Conservation (phyloP, 1,140 invertebrate species). For the Drosophila nannoptera region DNA sequence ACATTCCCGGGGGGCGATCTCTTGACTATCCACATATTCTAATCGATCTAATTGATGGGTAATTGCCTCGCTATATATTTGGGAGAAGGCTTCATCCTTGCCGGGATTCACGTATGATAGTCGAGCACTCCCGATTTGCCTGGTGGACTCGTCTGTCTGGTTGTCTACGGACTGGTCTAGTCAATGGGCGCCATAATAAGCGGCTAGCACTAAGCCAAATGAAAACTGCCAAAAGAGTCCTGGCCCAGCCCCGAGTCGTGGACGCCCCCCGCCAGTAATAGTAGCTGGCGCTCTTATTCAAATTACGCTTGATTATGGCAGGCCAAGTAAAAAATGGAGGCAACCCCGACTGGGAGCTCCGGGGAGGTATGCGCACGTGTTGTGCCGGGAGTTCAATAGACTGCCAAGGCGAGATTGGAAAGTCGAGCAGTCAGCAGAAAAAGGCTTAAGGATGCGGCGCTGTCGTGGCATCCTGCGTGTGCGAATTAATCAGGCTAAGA, state of each 20-base stretch:
- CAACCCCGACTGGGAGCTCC: neutral
- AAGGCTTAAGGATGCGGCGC: slow-evolving; percentile 63
- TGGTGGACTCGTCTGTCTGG: neutral
- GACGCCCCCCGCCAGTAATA: neutral
- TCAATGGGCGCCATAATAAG: slow-evolving; percentile 51
- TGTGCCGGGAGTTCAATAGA: slow-evolving; percentile 59
- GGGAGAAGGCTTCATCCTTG: too few relatives aligned
- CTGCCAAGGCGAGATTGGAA: slow-evolving; percentile 57
- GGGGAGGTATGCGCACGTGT: slow-evolving; percentile 29
- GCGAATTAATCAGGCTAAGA: slow-evolving; percentile 72
- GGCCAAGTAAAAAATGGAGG: slow-evolving; percentile 35
- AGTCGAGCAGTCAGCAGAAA: slow-evolving; percentile 71
- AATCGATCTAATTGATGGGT: too few relatives aligned
- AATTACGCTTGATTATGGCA: slow-evolving; percentile 73
- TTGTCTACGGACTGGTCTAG: slow-evolving; percentile 18
- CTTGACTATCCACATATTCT: too few relatives aligned
- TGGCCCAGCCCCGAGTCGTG: neutral
- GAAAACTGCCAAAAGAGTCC: slow-evolving; percentile 46
- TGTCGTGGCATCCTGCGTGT: slow-evolving; percentile 61
- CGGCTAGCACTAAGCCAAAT: slow-evolving; percentile 69
- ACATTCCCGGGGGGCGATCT: too few relatives aligned
- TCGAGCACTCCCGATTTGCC: neutral
- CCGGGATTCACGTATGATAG: neutral
- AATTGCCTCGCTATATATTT: too few relatives aligned
- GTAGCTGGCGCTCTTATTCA: slow-evolving; percentile 58